Conservation (phyloP, 2,888 invertebrate species). For the Protula sp. region DNA sequence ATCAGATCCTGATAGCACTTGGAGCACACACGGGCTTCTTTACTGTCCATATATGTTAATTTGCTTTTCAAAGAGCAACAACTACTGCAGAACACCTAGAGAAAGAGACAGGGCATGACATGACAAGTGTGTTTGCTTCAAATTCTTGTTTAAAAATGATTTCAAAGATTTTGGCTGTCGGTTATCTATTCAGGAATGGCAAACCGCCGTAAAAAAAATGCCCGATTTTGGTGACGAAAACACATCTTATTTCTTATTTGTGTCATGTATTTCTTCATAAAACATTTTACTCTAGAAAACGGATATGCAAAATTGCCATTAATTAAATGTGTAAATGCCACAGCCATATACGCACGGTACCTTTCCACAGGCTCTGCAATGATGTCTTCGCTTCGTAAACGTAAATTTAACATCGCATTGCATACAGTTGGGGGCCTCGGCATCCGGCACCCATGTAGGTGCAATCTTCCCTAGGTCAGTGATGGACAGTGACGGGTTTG, state of each 20-base stretch:
- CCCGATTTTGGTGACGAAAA: no score
- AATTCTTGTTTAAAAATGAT: no score
- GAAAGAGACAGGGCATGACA: no score
- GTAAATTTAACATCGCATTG: constrained; percentile 76
- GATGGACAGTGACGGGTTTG: constrained; percentile 22
- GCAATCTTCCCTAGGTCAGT: constrained; percentile 65
- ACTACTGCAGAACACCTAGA: constrained; percentile 69
- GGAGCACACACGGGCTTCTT: constrained; percentile 74
- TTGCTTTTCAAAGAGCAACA: constrained; percentile 71
- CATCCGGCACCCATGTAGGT: constrained; percentile 83
- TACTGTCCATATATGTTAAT: constrained; percentile 67
- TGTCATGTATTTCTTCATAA: no score
- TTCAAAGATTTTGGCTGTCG: no score
- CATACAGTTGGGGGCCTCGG: constrained; percentile 75
- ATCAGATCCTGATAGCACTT: constrained; percentile 59
- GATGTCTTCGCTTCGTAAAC: constrained; percentile 71
- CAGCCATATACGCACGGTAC: no score
- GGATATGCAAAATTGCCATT: no score
- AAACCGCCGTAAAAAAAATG: no score
- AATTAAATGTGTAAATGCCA: no score
- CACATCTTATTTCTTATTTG: no score
- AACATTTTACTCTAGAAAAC: no score
- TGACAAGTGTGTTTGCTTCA: neutral
- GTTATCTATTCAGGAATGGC: no score
- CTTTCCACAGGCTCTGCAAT: constrained; percentile 81